Percentiles rank a stretch among this genome's conserved stretches.
Conservation (phyloP, 2,888 invertebrate species). For the Agrilus cyanescens region DNA sequence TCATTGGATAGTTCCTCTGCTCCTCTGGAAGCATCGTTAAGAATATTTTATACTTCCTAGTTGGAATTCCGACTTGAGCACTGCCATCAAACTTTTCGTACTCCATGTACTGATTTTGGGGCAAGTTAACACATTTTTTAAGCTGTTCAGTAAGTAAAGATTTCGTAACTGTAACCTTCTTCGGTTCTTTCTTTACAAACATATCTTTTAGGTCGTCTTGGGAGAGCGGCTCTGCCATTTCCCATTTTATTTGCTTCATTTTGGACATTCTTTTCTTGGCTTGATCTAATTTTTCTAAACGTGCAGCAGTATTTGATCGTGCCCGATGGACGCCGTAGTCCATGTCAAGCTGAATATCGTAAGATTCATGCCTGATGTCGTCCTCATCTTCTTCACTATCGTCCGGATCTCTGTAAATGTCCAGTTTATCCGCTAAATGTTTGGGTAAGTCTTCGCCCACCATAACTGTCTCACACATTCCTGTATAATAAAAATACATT, state of each 20-base stretch:
- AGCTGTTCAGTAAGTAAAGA: slow-evolving; percentile 68
- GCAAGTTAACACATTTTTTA: slow-evolving; percentile 61
- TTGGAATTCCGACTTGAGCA: slow-evolving; percentile 64
- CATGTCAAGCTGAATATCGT: slow-evolving; percentile 63
- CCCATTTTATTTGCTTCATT: slow-evolving; percentile 67
- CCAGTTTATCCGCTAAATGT: slow-evolving; percentile 40
- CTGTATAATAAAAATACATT: slow-evolving; percentile 27
- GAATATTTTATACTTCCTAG: slow-evolving; percentile 80
- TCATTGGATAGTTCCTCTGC: slow-evolving; percentile 72
- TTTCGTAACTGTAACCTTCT: slow-evolving; percentile 20
- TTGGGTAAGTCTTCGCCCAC: slow-evolving; percentile 69
- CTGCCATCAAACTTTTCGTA: slow-evolving; percentile 89
- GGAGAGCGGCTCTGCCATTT: slow-evolving; percentile 39
- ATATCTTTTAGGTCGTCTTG: slow-evolving; percentile 47
- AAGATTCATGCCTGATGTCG: slow-evolving; percentile 54
- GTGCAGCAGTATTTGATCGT: slow-evolving; percentile 78
- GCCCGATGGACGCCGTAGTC: slow-evolving; percentile 53
- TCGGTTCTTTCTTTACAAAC: slow-evolving; percentile 42
- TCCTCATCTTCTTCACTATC: slow-evolving; percentile 71
- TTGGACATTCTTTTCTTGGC: slow-evolving; percentile 70
- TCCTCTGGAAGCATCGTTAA: slow-evolving; percentile 76
- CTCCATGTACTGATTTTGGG: slow-evolving; percentile 77
- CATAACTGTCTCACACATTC: slow-evolving; percentile 88
- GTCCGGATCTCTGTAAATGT: slow-evolving; percentile 64
- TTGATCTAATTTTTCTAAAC: slow-evolving; percentile 79